A percentile compares a stretch with the other conserved stretches of the same genome.
Conservation (phyloP, 2,888 invertebrate species). For the Chymomyza amoena region DNA sequence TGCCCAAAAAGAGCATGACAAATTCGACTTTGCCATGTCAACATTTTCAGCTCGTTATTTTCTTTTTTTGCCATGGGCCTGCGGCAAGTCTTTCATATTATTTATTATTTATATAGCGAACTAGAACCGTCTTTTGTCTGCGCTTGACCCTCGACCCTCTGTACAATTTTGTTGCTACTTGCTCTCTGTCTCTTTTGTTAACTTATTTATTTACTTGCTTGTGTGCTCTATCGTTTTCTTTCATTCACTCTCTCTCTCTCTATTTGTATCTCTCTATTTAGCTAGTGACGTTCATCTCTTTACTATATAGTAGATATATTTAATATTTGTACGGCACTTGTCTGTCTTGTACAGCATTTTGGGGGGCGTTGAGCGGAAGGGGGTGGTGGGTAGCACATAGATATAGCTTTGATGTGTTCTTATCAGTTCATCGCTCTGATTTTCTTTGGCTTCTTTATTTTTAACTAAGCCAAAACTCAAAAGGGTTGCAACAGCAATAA, state of each 20-base stretch:
- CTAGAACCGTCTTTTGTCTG: slow-evolving; percentile 48
- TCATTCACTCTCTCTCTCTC: slow-evolving; percentile 1
- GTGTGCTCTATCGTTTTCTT: slow-evolving; percentile 10
- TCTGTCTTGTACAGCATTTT: slow-evolving; percentile 44
- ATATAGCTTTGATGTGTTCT: slow-evolving; percentile 57
- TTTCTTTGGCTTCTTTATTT: slow-evolving; percentile 7
- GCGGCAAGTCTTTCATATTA: slow-evolving; percentile 59
- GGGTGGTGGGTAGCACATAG: too few relatives aligned
- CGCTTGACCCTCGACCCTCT: slow-evolving; percentile 57
- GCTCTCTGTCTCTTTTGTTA: slow-evolving; percentile 4
- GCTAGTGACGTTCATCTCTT: slow-evolving; percentile 15
- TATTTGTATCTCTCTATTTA: not conserved
- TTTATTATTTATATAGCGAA: slow-evolving; percentile 62
- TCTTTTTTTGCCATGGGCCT: slow-evolving; percentile 7
- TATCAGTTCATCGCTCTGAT: slow-evolving; percentile 62
- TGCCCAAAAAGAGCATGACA: not conserved
- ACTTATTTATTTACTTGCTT: slow-evolving; percentile 35
- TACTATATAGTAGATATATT: slow-evolving; percentile 30
- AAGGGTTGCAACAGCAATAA: not conserved
- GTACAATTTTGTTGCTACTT: slow-evolving; percentile 7
- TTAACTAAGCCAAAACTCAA: not conserved
- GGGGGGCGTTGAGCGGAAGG: not conserved
- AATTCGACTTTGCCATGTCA: not conserved
- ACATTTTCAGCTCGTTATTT: not conserved
- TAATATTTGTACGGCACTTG: not conserved